These are phyloP conservation scores for Heterohyrax brucei DNA, from an alignment of 2,797 vertebrate genomes.

Conservation along the genomic window DNA sequence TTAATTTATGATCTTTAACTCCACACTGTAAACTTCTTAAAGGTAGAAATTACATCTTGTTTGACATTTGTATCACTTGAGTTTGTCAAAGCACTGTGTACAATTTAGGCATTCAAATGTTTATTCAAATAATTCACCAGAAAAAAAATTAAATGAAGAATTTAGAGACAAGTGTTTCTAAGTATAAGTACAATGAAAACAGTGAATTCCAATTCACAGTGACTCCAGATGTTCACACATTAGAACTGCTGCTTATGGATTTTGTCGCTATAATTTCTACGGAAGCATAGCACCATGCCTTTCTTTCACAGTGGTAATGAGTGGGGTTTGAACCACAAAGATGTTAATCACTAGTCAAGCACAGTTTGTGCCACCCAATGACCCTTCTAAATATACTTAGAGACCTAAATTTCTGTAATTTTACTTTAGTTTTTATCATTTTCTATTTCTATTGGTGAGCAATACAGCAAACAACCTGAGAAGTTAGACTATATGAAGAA, in stretches of 20 bases:
- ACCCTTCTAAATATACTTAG: background rate
- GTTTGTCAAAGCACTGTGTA: background rate
- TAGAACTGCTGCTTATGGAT: no score
- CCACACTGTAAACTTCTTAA: background rate
- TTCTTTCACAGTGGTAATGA: background rate
- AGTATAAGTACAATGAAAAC: background rate
- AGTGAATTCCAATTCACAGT: no score
- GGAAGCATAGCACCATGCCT: no score
- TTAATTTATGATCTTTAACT: background rate
- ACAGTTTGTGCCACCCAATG: background rate
- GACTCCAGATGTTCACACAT: no score
- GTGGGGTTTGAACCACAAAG: background rate
- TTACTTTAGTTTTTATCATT: background rate
- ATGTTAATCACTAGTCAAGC: background rate
- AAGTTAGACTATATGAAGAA: no score
- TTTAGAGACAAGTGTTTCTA: constrained; percentile 1
- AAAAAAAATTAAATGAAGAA: background rate
- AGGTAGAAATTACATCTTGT: background rate
- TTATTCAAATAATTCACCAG: constrained; percentile 26
- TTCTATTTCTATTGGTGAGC: background rate
- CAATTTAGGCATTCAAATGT: background rate
- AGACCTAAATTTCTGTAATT: background rate
- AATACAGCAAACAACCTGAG: background rate
- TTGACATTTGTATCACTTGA: background rate
- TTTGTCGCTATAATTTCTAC: no score